Conservation (phyloP, 2,888 invertebrate genomes). For the Coenonympha arcania region DNA sequence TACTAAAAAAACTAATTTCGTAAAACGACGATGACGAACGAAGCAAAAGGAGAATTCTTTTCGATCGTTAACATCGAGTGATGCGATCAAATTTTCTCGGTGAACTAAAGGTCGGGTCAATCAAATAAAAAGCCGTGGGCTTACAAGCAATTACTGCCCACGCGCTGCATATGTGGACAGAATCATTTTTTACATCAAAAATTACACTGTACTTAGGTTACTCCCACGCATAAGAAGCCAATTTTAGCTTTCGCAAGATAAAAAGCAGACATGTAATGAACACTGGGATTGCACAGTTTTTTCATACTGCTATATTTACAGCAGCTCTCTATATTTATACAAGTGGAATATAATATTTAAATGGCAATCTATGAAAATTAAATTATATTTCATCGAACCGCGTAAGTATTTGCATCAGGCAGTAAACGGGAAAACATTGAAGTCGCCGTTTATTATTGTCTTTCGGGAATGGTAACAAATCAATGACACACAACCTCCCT, state of each 20-base stretch:
- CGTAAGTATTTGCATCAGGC: too few relatives aligned
- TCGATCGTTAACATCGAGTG: constrained; percentile 20
- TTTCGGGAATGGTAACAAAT: too few relatives aligned
- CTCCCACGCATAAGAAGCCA: constrained; percentile 1
- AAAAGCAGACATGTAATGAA: background rate
- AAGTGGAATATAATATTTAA: background rate
- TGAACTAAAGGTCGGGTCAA: constrained; percentile 46
- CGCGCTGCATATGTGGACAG: constrained; percentile 21
- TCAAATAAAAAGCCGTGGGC: constrained; percentile 44
- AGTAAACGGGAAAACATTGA: too few relatives aligned
- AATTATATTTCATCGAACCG: too few relatives aligned
- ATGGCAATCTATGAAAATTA: too few relatives aligned
- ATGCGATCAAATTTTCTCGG: constrained; percentile 23
- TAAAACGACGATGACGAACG: constrained; percentile 17
- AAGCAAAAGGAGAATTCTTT: constrained; percentile 21
- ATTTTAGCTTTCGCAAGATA: constrained; percentile 8
- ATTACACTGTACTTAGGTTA: constrained; percentile 6
- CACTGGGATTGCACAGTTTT: background rate
- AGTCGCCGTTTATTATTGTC: too few relatives aligned
- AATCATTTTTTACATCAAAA: constrained; percentile 11
- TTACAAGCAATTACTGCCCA: constrained; percentile 37
- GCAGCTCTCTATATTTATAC: too few relatives aligned
- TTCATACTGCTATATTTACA: too few relatives aligned
- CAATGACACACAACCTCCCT: too few relatives aligned
- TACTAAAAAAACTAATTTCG: constrained; percentile 8